Conservation (phyloP, 2,888 invertebrate species). For the Gastrophysa polygoni region DNA sequence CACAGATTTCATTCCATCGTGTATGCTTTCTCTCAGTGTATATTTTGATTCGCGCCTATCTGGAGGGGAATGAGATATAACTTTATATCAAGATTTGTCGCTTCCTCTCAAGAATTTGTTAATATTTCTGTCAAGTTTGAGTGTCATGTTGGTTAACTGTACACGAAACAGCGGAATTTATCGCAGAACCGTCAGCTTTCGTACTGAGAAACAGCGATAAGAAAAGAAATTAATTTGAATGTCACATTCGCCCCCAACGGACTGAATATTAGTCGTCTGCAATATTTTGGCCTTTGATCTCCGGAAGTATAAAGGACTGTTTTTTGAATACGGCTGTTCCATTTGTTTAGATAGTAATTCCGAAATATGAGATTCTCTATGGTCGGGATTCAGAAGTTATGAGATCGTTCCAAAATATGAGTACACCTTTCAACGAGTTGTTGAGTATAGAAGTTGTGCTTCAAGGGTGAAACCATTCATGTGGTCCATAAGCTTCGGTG, state of each 20-base stretch:
- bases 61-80: neutral
- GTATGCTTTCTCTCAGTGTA: too few relatives aligned
- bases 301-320: neutral
- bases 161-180: conserved; percentile 50
- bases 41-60: neutral
- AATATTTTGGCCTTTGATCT: conserved; percentile 27
- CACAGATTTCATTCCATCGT: too few relatives aligned
- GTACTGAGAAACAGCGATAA: conserved; percentile 47
- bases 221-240: conserved; percentile 49
- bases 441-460: too few relatives aligned
- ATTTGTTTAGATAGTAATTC: neutral
- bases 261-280: conserved; percentile 45
- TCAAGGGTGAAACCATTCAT: too few relatives aligned
- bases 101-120: conserved; percentile 36
- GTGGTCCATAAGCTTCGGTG: too few relatives aligned
- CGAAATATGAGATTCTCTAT: too few relatives aligned
- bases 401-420: too few relatives aligned
- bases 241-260: conserved; percentile 41
- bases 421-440: too few relatives aligned
- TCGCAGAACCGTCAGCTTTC: conserved; percentile 44
- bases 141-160: conserved; percentile 41
- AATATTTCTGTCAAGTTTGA: conserved; percentile 43
- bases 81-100: conserved; percentile 27
- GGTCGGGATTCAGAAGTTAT: too few relatives aligned
- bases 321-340: neutral